Base-by-base conservation (phyloP, 2,797 vertebrate genomes). In the Rallus crepitans region DNA sequence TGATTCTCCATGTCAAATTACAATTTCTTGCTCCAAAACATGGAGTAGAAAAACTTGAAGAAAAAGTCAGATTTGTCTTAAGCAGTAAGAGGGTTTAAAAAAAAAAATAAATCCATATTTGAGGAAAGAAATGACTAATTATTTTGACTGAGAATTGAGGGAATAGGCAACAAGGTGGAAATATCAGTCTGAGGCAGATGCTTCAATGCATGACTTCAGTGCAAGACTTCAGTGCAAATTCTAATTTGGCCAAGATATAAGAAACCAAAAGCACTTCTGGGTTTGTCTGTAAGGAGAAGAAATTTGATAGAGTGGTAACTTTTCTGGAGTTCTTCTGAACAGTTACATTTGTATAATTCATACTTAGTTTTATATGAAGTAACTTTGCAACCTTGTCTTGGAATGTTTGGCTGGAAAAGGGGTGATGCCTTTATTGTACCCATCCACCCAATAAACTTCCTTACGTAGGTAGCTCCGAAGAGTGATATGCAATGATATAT, bases 121-220 rank as follows among this genome's bases (percentile, higher is more conserved):
- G 52, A 70, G 71, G 84, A 73, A 59, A 93, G 87, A 93, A 94
- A 87, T 90, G 77, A 96, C 73, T 94, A 84, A 93, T 94, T 93
- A 90, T 92, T 96, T 91, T 96, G 95, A 71, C 86, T 93, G 81
- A 87, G 60, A 93, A 76, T 61, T 65, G 50, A 89, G 70, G 63
- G 70, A 89, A 93, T 57, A 82, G 78, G 75, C 73, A 89, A 77
- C 59, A 72, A 50, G 72, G 76, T 79, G 68, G 83, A 84, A 93
- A 93, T 92, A 90, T 73, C 82, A 60, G 59, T 72, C 60, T 89
- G 73, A 94, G 87, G 69, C 85, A 94, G 79, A 93, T 91, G 91
- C 68, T 73, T 92, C 76, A 40, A 7, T 70, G 40, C 73, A 27
- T 59, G 25, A 82, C 91, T 94, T 88, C 53, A 81, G 85, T 3